These are phyloP conservation scores for Vanessa cardui DNA, from an alignment of 2,888 invertebrate species.

Conservation along the genomic window DNA sequence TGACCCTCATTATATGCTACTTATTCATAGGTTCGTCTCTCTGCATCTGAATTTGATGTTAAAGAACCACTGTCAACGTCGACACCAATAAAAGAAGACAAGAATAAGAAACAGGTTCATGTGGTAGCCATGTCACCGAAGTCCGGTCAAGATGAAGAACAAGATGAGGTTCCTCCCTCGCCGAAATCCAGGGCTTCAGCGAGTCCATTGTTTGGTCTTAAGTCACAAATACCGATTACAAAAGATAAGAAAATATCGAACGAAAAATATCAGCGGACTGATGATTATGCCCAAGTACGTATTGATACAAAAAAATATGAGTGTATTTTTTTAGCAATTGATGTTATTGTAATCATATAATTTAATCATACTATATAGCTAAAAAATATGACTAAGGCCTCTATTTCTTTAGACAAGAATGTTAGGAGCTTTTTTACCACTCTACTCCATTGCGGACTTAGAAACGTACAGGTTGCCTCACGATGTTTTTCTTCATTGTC, in stretches of 20 bases:
- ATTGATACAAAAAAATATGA: background rate
- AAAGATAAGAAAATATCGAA: constrained; percentile 50
- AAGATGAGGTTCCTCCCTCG: constrained; percentile 32
- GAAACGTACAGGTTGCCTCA: too few species aligned
- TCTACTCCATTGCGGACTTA: too few species aligned
- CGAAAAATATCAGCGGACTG: constrained; percentile 58
- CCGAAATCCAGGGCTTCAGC: constrained; percentile 41
- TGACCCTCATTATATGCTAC: background rate
- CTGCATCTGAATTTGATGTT: constrained; percentile 50
- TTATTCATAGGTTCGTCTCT: constrained; percentile 46
- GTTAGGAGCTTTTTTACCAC: background rate
- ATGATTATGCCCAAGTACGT: constrained; percentile 49
- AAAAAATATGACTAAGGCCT: background rate
- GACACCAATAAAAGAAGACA: constrained; percentile 65
- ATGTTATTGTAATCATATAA: too few species aligned
- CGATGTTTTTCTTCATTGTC: too few species aligned
- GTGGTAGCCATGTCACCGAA: constrained; percentile 76
- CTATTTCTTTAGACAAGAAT: background rate
- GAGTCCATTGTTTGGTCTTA: constrained; percentile 48
- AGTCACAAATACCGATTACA: constrained; percentile 50
- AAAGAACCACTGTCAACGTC: constrained; percentile 65
- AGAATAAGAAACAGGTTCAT: constrained; percentile 52
- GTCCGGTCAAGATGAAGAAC: constrained; percentile 38
- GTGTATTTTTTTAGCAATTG: too few species aligned
- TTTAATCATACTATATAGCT: too few species aligned